These are phyloP conservation scores for Ganaspis sp. DNA, from an alignment of 1,140 invertebrate species.

Conservation along the genomic window DNA sequence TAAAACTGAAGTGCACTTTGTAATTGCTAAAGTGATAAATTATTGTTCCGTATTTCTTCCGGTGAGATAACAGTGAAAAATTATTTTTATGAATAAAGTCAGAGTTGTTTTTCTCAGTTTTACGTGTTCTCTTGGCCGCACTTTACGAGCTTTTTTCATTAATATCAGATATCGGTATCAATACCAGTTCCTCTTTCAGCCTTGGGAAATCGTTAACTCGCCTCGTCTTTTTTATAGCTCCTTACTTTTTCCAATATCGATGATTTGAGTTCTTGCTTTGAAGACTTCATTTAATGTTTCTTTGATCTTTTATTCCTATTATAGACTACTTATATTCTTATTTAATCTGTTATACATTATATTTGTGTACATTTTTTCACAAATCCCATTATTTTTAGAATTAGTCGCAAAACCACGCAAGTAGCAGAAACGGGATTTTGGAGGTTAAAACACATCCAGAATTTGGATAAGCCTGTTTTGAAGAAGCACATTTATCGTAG, in stretches of 20 bases:
- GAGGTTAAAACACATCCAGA: too few species aligned
- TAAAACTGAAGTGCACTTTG: not conserved
- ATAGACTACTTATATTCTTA: not conserved
- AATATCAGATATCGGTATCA: constrained; percentile 29
- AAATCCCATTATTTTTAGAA: too few species aligned
- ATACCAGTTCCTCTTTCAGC: not conserved
- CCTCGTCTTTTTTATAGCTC: not conserved
- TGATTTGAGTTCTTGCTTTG: not conserved
- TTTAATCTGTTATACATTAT: too few species aligned
- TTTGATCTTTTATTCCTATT: not conserved
- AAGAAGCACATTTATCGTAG: too few species aligned
- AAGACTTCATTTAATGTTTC: not conserved
- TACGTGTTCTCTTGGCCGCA: not conserved
- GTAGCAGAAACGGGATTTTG: too few species aligned
- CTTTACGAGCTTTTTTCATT: constrained; percentile 25
- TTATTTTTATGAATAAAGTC: constrained; percentile 18
- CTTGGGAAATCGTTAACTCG: not conserved
- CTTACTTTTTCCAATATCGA: constrained; percentile 7
- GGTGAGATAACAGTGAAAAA: not conserved
- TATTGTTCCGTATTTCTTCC: not conserved
- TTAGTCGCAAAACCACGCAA: too few species aligned
- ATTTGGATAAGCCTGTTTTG: too few species aligned
- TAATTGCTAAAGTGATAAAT: constrained; percentile 19
- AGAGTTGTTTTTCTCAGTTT: constrained; percentile 1
- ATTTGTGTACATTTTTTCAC: too few species aligned